Conservation (phyloP, 2,113 vertebrate genomes). For the Serinus canaria region DNA sequence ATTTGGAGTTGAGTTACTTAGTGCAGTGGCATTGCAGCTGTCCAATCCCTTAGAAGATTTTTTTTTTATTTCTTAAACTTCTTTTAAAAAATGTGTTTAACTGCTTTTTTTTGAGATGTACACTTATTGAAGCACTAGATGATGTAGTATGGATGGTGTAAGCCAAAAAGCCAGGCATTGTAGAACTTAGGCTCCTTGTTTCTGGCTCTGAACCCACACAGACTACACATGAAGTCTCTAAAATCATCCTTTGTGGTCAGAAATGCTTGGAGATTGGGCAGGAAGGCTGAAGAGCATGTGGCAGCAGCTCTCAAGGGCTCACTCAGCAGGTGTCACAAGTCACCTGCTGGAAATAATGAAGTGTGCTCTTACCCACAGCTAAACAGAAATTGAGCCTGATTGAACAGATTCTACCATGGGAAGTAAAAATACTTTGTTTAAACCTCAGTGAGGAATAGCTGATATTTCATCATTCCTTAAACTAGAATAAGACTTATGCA, state of each 20-base stretch:
- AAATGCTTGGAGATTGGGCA: background rate
- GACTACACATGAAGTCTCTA: background rate
- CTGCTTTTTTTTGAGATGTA: background rate
- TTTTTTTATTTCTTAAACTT: background rate
- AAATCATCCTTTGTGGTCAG: background rate
- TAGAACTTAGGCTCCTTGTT: background rate
- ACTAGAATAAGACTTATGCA: background rate
- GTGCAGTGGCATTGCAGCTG: background rate
- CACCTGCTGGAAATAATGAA: background rate
- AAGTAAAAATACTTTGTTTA: background rate
- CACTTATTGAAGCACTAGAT: background rate
- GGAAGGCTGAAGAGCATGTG: background rate
- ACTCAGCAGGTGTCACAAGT: background rate
- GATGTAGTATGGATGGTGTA: background rate
- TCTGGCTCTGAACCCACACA: background rate
- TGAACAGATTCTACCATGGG: background rate
- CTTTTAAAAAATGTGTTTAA: background rate
- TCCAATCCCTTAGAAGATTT: background rate
- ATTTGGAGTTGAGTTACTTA: background rate
- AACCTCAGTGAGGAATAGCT: background rate
- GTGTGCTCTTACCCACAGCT: background rate
- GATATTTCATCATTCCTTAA: background rate
- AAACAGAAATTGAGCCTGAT: background rate
- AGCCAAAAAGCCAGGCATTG: background rate
- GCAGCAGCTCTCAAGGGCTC: background rate